Evolutionary conservation across 2,113 vertebrate genomes (phyloP), one percentile per base, ranked within the genome.

Genomic region (Atlantisia rogersi): DNA sequence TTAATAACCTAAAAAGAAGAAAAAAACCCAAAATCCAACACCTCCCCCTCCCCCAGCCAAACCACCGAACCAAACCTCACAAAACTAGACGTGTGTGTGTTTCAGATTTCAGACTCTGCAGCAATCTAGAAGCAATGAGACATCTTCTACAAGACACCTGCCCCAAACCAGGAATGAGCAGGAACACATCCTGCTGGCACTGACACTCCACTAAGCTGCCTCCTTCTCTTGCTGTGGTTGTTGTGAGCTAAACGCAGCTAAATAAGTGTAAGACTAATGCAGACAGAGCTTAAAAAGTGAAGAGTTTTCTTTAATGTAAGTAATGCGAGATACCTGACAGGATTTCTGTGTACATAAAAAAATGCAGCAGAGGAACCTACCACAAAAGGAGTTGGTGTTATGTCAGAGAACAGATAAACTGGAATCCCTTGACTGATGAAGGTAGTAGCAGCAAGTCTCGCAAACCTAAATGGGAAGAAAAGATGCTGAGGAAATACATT

Each of bases 381-480:
- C 98, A 99, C 99, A 94, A 99, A 99, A 26, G 99, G 99, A n/a
- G 99, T 99, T 21, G 99, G 99, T 21, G 98, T 99, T 96, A 99
- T 98, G 79, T 98, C 98, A 86, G 98, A 98, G 96, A 99, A 99
- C 28, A 99, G 98, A 96, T 99, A 97, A 56, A 99, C 99, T 11
- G 99, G 99, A 69, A 99, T 95, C 31, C 98, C 98, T 73, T 98
- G 98, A 96, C 98, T 99, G 95, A 99, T 97, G 68, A 99, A 99
- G 2, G 98, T 98, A 25, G 98, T 98, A 5, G 99, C 98, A 92
- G 99, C 99, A 48, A 99, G 98, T 65, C 96, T 97, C 88, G 99
- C 98, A 75, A 99, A 99, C 42, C 98, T 98, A 75, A 70, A 82
- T 3, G 90, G 28, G 5, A 91, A 92, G 58, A 86, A 93, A 86